Base-by-base conservation (phyloP, 2,113 vertebrate species). In the Turdus rufiventris region DNA sequence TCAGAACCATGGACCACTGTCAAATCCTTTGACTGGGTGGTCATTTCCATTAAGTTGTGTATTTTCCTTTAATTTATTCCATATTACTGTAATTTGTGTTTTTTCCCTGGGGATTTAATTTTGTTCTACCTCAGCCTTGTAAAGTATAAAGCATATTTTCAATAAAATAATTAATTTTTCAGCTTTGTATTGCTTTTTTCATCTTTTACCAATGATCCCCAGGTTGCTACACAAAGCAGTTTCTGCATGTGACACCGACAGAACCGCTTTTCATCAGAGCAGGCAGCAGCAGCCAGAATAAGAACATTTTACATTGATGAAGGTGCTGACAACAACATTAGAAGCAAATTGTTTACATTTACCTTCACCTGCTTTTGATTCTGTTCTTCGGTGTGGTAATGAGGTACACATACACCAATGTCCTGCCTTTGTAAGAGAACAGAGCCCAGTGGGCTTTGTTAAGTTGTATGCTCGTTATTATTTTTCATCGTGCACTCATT, bases 371-470 rank as follows among this genome's bases (percentile, higher is more conserved):
- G 28, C 18, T 75, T 76, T 42, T 1, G 3, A 12, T 33, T 48
- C 16, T 14, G 7, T n/a, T 48, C 33, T 66, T 57, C 40, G n/a
- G 6, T 6, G 34, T 7, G 34, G 23, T 31, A 51, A 66, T 60
- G 63, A 56, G 8, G 18, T 11, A 54, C 42, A 14, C 0, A 0
- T 2, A 58, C 33, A 24, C 18, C 40, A 48, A 12, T 1, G 1
- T 6, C 19, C 6, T 11, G 10, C 11, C 58, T 82, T 36, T 36
- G n/a, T 24, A 9, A 61, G 79, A 43, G 20, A 87, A 29, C 20
- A 54, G 17, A 70, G 33, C 28, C 50, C 50, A 65, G 20, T 17
- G 14, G 29, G 38, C 65, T 95, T 88, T 2, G 1, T 45, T 61
- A 57, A 14, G 6, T 15, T 47, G 14, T 8, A 12, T 10, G 6